A percentile compares a stretch with the other conserved stretches of the same genome.
Conservation (phyloP, 2,113 vertebrate species). For the Orcinus orca region DNA sequence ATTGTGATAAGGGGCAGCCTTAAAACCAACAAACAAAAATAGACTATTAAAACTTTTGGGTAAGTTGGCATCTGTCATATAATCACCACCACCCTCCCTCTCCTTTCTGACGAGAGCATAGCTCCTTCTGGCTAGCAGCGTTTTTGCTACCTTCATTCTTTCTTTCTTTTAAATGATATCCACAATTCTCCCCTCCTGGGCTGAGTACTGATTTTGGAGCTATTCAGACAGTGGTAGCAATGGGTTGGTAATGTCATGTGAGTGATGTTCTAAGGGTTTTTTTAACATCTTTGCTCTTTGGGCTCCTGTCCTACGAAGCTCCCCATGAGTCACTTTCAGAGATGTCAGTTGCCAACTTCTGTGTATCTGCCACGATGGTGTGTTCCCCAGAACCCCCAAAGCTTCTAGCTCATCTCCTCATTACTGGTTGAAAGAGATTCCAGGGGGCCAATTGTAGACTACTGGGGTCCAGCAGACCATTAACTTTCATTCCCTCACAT, state of each 20-base stretch:
- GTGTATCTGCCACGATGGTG: background rate
- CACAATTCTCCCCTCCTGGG: background rate
- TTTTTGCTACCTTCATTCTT: background rate
- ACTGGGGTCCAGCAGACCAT: background rate
- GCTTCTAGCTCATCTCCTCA: background rate
- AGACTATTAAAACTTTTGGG: background rate
- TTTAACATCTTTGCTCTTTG: background rate
- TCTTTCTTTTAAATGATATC: background rate
- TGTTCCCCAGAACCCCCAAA: background rate
- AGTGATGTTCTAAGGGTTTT: background rate
- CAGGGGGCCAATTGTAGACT: background rate
- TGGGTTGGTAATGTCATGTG: background rate
- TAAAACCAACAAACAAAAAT: constrained; percentile 9
- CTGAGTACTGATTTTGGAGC: background rate
- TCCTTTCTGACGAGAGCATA: background rate
- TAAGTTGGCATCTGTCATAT: background rate
- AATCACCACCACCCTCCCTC: accelerated
- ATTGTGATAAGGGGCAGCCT: background rate
- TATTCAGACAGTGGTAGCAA: background rate
- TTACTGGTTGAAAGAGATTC: background rate
- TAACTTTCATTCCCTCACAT: background rate
- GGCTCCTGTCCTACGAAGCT: background rate
- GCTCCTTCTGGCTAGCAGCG: background rate
- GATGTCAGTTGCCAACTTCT: background rate
- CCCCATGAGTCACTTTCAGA: accelerated